A percentile compares a stretch with the other conserved stretches of the same genome.
These are phyloP conservation scores for Meloidogyne chitwoodi DNA, from an alignment of 1,140 invertebrate genomes.

Conservation along the genomic window DNA sequence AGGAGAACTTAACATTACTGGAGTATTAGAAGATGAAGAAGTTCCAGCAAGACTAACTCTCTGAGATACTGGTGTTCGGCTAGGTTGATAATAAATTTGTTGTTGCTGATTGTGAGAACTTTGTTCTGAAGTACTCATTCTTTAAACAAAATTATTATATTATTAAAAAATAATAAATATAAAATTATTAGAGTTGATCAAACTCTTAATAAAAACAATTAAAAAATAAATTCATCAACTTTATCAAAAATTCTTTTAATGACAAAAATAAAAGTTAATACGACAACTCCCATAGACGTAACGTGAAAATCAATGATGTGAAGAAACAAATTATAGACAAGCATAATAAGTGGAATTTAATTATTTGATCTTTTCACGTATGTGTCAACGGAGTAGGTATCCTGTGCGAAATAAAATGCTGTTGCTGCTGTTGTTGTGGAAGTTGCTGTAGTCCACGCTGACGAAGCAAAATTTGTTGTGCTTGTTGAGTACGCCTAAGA, in stretches of 20 bases:
- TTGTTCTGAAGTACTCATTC: constrained; percentile 7
- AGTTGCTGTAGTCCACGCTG: constrained; percentile 10
- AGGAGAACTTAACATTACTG: neutral
- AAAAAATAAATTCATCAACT: neutral
- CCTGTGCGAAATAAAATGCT: neutral
- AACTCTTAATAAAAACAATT: neutral
- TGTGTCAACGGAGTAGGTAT: neutral
- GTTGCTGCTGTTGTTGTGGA: neutral
- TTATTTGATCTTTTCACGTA: neutral
- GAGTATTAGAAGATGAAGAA: neutral
- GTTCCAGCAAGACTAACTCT: neutral
- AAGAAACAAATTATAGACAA: neutral
- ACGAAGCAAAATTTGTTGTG: constrained; percentile 33
- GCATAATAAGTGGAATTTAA: neutral
- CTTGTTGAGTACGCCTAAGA: constrained; percentile 35
- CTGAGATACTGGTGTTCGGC: neutral
- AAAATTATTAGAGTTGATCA: neutral
- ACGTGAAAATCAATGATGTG: neutral
- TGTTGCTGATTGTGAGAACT: neutral
- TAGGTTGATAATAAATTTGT: constrained; percentile 7
- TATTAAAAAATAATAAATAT: neutral
- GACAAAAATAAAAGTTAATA: neutral
- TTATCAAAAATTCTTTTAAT: neutral
- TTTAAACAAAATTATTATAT: neutral
- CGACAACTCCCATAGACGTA: neutral